Percentiles rank a stretch among this genome's conserved stretches.
Evolutionary conservation across 2,113 vertebrate species (phyloP).

Genomic region (Astur gentilis): DNA sequence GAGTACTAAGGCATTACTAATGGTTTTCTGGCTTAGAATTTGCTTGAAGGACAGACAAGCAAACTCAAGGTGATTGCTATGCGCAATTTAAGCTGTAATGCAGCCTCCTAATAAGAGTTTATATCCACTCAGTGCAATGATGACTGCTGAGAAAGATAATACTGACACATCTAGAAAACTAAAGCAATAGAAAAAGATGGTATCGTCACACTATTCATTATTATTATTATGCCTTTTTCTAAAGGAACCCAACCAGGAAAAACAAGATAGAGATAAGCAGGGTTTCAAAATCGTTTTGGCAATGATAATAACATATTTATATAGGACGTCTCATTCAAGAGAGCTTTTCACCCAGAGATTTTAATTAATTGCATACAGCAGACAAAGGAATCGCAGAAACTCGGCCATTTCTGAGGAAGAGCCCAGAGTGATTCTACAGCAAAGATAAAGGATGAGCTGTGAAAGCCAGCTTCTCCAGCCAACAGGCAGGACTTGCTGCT

Average conservation of each 20-base stretch:
- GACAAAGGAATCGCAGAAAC: background rate
- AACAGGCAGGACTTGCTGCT: background rate
- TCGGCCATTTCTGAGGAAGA: background rate
- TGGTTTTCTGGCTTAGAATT: background rate
- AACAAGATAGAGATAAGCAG: background rate
- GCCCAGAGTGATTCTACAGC: background rate
- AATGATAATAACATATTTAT: background rate
- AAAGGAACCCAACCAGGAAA: background rate
- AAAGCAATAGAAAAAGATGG: constrained; percentile 12
- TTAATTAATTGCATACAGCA: background rate
- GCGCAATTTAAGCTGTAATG: background rate
- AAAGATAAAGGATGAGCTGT: background rate
- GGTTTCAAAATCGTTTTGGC: background rate
- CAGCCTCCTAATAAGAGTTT: background rate
- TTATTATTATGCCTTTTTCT: background rate
- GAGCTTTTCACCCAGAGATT: background rate
- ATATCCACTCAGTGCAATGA: background rate
- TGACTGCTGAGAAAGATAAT: background rate
- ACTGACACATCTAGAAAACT: background rate
- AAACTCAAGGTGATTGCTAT: background rate
- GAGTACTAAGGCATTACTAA: background rate
- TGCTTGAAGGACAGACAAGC: background rate
- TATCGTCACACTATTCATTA: background rate
- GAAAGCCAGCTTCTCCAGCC: background rate
- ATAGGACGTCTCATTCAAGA: constrained; percentile 1